Evolutionary conservation across 1,140 invertebrate genomes (phyloP).

Genomic region (Acromyrmex heyeri): DNA sequence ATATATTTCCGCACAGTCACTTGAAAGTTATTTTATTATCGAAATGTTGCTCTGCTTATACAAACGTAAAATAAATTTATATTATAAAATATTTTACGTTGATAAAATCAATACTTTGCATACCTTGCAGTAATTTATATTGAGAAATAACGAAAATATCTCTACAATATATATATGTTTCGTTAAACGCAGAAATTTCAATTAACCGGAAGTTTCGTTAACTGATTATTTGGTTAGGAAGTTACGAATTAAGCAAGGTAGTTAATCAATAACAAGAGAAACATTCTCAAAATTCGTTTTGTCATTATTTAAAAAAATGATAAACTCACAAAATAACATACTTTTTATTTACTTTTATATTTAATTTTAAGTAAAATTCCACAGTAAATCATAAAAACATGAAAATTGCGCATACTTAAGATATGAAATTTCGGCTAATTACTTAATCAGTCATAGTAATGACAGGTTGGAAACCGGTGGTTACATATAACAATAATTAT

Average conservation of each 20-base stretch:
- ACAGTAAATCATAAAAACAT: neutral
- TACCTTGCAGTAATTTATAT: neutral
- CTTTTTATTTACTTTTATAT: no score
- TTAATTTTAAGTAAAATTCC: conserved; percentile 9
- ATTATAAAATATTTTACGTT: neutral
- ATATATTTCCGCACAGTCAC: neutral
- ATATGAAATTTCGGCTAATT: conserved; percentile 18
- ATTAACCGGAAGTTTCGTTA: conserved; percentile 34
- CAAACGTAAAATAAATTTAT: neutral
- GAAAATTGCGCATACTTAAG: neutral
- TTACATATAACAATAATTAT: conserved; percentile 62
- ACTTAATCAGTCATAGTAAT: conserved; percentile 5
- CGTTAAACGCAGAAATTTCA: neutral
- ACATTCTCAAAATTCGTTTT: neutral
- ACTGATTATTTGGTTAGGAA: conserved; percentile 4
- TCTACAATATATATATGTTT: neutral
- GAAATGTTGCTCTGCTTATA: conserved; percentile 1
- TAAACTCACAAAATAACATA: neutral
- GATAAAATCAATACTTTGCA: neutral
- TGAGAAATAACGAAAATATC: conserved; percentile 18
- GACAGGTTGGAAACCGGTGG: neutral
- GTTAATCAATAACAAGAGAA: neutral
- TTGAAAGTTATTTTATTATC: conserved; percentile 18
- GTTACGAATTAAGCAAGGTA: neutral
- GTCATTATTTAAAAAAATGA: neutral